Evolutionary conservation across 2,888 invertebrate genomes (phyloP).

Genomic region (Cheilosia grossa): DNA sequence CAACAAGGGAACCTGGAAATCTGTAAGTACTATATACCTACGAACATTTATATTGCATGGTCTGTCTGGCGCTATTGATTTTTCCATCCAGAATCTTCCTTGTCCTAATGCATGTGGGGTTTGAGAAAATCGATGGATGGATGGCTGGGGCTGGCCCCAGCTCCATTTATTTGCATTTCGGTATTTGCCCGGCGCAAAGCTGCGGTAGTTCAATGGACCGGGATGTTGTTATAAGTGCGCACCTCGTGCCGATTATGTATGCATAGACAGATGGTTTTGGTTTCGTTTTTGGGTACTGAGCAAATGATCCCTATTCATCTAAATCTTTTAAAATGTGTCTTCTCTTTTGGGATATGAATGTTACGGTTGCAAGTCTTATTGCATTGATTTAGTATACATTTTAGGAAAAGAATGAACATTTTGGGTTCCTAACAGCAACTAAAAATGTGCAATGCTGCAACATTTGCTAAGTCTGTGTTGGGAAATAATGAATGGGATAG

Average conservation of each 20-base stretch:
- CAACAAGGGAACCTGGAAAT: constrained; percentile 78
- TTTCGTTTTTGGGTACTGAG: not conserved
- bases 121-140: constrained; percentile 64
- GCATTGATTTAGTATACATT: no score
- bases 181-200: constrained; percentile 50
- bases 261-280: constrained; percentile 45
- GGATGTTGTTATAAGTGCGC: constrained; percentile 52
- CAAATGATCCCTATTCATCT: constrained; percentile 5
- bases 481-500: no score
- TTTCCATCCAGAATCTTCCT: constrained; percentile 42
- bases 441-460: no score
- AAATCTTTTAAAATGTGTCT: not conserved
- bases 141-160: constrained; percentile 4
- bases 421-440: no score
- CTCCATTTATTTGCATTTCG: constrained; percentile 36
- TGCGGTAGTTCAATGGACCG: constrained; percentile 58
- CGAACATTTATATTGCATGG: constrained; percentile 13
- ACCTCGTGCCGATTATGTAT: constrained; percentile 42
- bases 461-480: no score
- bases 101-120: constrained; percentile 17
- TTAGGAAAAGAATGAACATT: no score
- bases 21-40: constrained; percentile 75
- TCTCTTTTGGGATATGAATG: not conserved
- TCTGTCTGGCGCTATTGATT: constrained; percentile 64
- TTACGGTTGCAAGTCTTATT: no score